Conservation (phyloP, 1,140 invertebrate genomes). For the Anoplophora glabripennis region DNA sequence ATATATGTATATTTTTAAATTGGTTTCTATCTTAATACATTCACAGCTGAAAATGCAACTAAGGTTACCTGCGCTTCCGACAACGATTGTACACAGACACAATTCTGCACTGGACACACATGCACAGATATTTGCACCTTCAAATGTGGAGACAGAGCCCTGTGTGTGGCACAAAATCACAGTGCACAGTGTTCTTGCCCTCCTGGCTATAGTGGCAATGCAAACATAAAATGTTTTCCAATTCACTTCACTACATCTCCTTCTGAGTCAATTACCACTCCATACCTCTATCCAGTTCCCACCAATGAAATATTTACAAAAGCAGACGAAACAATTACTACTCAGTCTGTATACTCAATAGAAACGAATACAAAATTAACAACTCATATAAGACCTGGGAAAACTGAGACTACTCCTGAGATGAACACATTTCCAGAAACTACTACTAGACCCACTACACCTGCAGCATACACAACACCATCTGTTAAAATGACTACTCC, state of each 20-base stretch:
- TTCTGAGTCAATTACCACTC: slow-evolving; percentile 2
- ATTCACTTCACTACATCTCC: not conserved
- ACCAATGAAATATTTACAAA: not conserved
- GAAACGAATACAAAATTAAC: too few species aligned
- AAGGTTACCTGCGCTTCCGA: slow-evolving; percentile 57
- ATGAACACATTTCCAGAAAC: too few species aligned
- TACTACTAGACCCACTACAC: too few species aligned
- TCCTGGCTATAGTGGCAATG: slow-evolving; percentile 42
- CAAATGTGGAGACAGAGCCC: slow-evolving; percentile 57
- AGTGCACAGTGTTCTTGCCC: slow-evolving; percentile 54
- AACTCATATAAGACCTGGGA: too few species aligned
- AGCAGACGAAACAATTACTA: too few species aligned
- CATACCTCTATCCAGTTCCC: not conserved
- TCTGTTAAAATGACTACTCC: too few species aligned
- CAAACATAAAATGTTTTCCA: slow-evolving; percentile 45
- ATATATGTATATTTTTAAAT: slow-evolving; percentile 43
- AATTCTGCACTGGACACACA: slow-evolving; percentile 61
- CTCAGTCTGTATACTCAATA: too few species aligned
- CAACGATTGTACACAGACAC: slow-evolving; percentile 63
- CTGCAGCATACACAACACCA: too few species aligned
- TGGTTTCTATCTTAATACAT: slow-evolving; percentile 53
- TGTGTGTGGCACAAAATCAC: slow-evolving; percentile 59
- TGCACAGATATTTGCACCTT: slow-evolving; percentile 65
- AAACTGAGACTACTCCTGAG: too few species aligned
- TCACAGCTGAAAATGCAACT: slow-evolving; percentile 52